These are phyloP conservation scores for Galerucella pusilla DNA, from an alignment of 2,888 invertebrate species.

Conservation along the genomic window DNA sequence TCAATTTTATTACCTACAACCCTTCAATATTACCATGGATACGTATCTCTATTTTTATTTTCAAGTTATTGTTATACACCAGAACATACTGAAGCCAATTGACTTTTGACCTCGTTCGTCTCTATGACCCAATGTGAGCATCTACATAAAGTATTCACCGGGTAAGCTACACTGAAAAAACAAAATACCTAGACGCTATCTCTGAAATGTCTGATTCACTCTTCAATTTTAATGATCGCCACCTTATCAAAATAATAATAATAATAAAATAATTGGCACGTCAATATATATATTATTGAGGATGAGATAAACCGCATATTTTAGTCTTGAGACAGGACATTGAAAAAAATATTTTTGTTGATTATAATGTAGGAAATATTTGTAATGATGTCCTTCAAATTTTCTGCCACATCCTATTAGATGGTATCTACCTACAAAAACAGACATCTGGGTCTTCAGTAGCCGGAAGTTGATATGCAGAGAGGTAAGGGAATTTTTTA, in stretches of 20 bases:
- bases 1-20: too few species aligned
- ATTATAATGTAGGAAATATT: background rate
- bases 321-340: background rate
- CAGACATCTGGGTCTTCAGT: slow-evolving; percentile 17
- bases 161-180: background rate
- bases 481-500: background rate
- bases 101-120: slow-evolving; percentile 48
- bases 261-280: background rate
- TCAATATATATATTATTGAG: too few species aligned
- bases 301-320: background rate
- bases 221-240: too few species aligned
- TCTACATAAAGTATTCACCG: slow-evolving; percentile 18
- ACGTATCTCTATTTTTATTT: slow-evolving; percentile 28
- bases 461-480: slow-evolving; percentile 21
- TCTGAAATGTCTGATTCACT: background rate
- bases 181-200: too few species aligned
- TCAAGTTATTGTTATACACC: slow-evolving; percentile 44
- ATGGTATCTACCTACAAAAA: slow-evolving; percentile 21
- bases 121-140: slow-evolving; percentile 47
- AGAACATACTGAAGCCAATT: slow-evolving; percentile 49
- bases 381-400: background rate
- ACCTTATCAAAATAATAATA: background rate
- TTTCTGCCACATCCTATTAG: slow-evolving; percentile 21
- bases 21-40: background rate
- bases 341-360: background rate